Evolutionary conservation across 2,113 vertebrate species (phyloP).

Genomic region (Thermophis baileyi): DNA sequence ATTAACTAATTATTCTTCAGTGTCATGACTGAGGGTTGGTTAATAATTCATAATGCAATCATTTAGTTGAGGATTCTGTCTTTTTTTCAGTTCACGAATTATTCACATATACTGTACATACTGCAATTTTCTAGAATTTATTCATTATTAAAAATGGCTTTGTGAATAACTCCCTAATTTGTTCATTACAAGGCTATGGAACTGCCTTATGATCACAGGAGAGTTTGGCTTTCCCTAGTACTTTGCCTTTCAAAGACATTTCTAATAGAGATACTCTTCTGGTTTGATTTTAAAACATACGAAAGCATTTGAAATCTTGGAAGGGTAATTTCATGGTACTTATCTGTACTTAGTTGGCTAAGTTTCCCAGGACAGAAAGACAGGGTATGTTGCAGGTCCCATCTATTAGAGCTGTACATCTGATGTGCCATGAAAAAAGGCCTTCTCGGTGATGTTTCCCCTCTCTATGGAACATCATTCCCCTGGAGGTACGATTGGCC

Average conservation of each 20-base stretch:
- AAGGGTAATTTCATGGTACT: neutral
- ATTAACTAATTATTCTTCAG: constrained; percentile 21
- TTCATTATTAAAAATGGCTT: constrained; percentile 25
- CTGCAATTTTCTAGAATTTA: constrained; percentile 12
- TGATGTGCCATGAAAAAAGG: neutral
- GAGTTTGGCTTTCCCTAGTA: neutral
- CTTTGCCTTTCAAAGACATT: neutral
- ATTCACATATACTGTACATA: neutral
- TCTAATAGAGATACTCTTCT: neutral
- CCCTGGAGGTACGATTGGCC: neutral
- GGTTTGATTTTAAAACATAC: neutral
- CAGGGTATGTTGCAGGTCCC: neutral
- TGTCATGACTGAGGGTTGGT: neutral
- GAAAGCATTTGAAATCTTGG: neutral
- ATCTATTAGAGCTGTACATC: neutral
- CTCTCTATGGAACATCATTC: neutral
- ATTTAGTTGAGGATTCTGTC: neutral
- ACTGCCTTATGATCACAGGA: neutral
- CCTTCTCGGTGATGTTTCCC: neutral
- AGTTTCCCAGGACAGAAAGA: neutral
- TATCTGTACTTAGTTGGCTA: neutral
- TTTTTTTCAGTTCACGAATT: constrained; percentile 20
- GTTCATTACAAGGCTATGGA: constrained; percentile 1
- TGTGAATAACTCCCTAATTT: constrained; percentile 4
- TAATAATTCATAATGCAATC: constrained; percentile 19